Conservation (phyloP, 2,888 invertebrate genomes). For the Apodemia mormo region DNA sequence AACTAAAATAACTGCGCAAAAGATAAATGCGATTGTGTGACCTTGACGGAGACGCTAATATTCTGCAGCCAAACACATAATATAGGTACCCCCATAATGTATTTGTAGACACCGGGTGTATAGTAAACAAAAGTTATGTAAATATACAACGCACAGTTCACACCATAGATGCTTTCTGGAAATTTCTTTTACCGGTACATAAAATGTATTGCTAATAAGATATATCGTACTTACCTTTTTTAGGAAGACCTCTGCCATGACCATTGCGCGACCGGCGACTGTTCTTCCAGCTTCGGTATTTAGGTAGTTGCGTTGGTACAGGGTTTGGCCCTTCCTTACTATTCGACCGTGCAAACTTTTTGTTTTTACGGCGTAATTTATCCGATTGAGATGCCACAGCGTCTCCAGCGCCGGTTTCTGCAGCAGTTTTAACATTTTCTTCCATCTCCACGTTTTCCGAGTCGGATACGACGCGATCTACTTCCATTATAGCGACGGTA, state of each 20-base stretch:
- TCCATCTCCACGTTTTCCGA: constrained; percentile 76
- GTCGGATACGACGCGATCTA: constrained; percentile 68
- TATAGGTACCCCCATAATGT: constrained; percentile 27
- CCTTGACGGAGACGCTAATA: constrained; percentile 51
- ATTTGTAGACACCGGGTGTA: constrained; percentile 46
- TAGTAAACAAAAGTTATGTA: constrained; percentile 67
- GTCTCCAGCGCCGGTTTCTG: constrained; percentile 71
- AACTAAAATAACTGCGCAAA: constrained; percentile 45
- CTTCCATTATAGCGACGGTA: constrained; percentile 68
- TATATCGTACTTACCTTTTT: constrained; percentile 84
- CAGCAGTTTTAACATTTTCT: constrained; percentile 58
- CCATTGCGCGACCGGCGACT: constrained; percentile 93
- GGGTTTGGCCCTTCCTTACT: constrained; percentile 69
- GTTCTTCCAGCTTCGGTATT: constrained; percentile 91
- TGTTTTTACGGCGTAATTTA: constrained; percentile 62
- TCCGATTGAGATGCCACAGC: constrained; percentile 62
- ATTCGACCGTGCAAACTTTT: constrained; percentile 68
- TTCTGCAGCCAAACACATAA: constrained; percentile 43
- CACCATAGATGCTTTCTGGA: constrained; percentile 52
- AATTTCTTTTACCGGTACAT: constrained; percentile 46
- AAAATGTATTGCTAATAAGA: neutral
- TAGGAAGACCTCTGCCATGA: constrained; percentile 91
- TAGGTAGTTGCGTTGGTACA: constrained; percentile 65
- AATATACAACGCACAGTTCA: constrained; percentile 45
- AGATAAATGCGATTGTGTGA: constrained; percentile 44